Base-by-base conservation (phyloP, 2,113 vertebrate species). In the Epinephelus lanceolatus region DNA sequence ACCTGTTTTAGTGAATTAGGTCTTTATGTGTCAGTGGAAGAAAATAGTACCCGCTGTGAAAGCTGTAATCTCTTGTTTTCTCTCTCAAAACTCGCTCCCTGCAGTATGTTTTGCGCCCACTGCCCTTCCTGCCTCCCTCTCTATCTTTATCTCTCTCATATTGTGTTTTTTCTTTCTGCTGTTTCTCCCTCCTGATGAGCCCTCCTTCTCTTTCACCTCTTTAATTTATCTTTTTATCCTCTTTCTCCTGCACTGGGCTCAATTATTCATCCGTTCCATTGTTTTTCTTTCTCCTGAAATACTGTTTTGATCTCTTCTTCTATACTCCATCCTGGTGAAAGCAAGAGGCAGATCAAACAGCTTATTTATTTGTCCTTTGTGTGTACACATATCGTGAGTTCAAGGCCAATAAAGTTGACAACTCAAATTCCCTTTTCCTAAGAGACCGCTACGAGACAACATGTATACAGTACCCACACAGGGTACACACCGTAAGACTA, bases 201-300 rank as follows among this genome's bases (percentile, higher is more conserved):
- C 83, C 74, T 33, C 71, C 42, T 63, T 76, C 71, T 70, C 47
- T 76, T 81, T 65, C 37, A 18, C 21, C 40, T 52, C 45, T 68
- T 76, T 67, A 84, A 84, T 88, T 81, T 72, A 76, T 90, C 78
- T 68, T 78, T 76, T 89, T 19, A 81, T 84, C 61, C 69, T 71
- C 72, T 55, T n/a, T 83, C 76, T 84, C 40, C 69, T 53, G 81
- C 45, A 21, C 57, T 47, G 37, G 65, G 66, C 76, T 79, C 71
- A 81, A 53, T 80, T 86, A 61, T 86, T 86, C 79, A 78, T 75
- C 42, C 2, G 13, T 45, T 59, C n/a, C 21, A 68, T 71, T 78
- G 61, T 81, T 84, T 65, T 81, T 12, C 49, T 80, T 37, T 80
- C 40, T n/a, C 65, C 68, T 76, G 83, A 83, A 89, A 89, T 76